Percentiles rank a stretch among this genome's conserved stretches.
Evolutionary conservation across 1,140 invertebrate genomes (phyloP).

Genomic region (Dinothrombium tinctorium): DNA sequence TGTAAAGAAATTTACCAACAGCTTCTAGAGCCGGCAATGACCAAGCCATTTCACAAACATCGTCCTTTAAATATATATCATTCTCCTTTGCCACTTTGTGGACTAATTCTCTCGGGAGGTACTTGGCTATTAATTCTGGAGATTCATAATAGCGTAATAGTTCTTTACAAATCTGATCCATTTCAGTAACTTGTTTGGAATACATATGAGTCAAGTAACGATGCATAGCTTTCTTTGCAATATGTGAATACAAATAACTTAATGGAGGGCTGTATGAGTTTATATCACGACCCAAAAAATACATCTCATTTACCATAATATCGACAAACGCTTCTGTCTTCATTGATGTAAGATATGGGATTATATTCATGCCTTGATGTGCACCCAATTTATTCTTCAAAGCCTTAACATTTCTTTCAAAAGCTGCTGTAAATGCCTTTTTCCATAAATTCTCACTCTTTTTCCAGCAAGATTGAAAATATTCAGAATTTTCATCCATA

Average conservation of each 20-base stretch:
- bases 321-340: constrained; percentile 22
- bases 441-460: constrained; percentile 40
- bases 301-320: constrained; percentile 36
- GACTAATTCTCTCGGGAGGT: constrained; percentile 47
- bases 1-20: constrained; percentile 56
- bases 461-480: constrained; percentile 14
- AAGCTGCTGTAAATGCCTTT: constrained; percentile 29
- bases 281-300: constrained; percentile 40
- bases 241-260: constrained; percentile 32
- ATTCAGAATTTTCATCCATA: background rate
- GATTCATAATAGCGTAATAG: constrained; percentile 43
- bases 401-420: constrained; percentile 36
- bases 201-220: constrained; percentile 39
- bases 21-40: constrained; percentile 33
- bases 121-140: constrained; percentile 16
- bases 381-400: constrained; percentile 26
- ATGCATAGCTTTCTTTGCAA: constrained; percentile 34
- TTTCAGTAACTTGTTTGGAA: constrained; percentile 37
- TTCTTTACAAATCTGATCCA: constrained; percentile 34
- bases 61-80: constrained; percentile 29
- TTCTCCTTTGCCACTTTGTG: constrained; percentile 28
- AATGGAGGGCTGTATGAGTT: constrained; percentile 49
- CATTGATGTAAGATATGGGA: constrained; percentile 46
- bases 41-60: constrained; percentile 26
- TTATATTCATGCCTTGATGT: constrained; percentile 29